phyloP scores from a whole-genome alignment of 1,140 invertebrate genomes.

The Arctopsyche grandis region DNA sequence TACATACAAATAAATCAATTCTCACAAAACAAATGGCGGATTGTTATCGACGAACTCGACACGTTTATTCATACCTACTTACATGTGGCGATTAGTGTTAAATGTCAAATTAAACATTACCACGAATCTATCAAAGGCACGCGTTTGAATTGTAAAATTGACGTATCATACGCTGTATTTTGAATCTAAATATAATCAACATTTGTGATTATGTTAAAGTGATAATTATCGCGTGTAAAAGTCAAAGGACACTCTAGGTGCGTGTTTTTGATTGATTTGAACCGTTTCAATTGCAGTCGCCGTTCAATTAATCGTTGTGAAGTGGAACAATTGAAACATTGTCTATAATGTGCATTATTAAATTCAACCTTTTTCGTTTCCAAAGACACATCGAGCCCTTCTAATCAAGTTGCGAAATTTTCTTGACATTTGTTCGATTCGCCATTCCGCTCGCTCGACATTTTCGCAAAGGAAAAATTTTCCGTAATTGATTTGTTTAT shows the following conservation, averaged over 20 bases:
- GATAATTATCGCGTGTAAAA: too few relatives aligned
- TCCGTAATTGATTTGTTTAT: background rate
- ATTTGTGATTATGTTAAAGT: too few relatives aligned
- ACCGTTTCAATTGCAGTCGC: background rate
- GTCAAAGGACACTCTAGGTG: background rate
- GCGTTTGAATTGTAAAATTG: too few relatives aligned
- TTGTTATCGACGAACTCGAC: too few relatives aligned
- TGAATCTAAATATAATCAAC: too few relatives aligned
- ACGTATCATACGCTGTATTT: too few relatives aligned
- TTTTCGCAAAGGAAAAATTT: background rate
- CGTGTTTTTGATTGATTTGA: background rate
- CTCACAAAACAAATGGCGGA: too few relatives aligned
- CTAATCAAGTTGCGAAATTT: slow-evolving; percentile 12
- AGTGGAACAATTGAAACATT: slow-evolving; percentile 3
- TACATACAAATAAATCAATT: too few relatives aligned
- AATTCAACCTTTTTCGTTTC: background rate
- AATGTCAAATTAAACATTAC: too few relatives aligned
- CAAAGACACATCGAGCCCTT: background rate
- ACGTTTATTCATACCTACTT: too few relatives aligned
- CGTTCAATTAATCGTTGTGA: background rate
- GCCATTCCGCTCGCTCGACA: background rate
- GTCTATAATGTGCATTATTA: background rate
- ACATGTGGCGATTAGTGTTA: too few relatives aligned
- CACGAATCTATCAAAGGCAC: too few relatives aligned
- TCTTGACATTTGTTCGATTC: background rate